phyloP scores from a whole-genome alignment of 2,797 vertebrate genomes.

The Salarias fasciatus region DNA sequence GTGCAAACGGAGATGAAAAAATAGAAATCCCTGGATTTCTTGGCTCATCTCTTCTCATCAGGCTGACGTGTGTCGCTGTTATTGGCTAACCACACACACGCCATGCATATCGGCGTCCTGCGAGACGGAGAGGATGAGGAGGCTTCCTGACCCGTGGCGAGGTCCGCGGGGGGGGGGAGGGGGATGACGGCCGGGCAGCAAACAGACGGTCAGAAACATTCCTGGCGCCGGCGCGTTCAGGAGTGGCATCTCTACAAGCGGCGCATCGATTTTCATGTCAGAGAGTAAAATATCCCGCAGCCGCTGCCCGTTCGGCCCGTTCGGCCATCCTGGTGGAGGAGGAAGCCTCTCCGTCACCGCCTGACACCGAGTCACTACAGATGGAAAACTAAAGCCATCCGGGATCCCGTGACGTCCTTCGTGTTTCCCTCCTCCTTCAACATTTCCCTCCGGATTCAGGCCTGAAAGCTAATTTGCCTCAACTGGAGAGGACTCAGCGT shows the following conservation, averaged over 20 bases:
- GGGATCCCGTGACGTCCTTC: neutral
- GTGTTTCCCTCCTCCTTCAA: neutral
- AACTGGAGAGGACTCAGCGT: neutral
- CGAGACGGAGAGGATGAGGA: constrained; percentile 3
- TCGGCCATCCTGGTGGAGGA: constrained; percentile 27
- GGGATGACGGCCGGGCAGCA: constrained; percentile 2
- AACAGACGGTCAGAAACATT: neutral
- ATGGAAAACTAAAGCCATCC: neutral
- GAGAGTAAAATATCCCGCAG: constrained; percentile 39
- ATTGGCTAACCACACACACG: too few species aligned
- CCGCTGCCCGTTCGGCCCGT: too few species aligned
- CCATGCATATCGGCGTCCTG: neutral
- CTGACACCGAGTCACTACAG: constrained; percentile 11
- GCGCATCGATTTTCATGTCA: constrained; percentile 57
- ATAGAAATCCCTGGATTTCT: neutral
- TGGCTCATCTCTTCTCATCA: neutral
- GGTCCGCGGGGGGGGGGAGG: constrained; percentile 1
- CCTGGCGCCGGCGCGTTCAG: constrained; percentile 15
- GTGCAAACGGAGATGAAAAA: too few species aligned
- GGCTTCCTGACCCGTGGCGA: neutral
- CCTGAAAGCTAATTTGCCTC: too few species aligned
- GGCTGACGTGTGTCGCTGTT: neutral
- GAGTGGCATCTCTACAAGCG: constrained; percentile 38
- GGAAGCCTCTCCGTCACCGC: constrained; percentile 15
- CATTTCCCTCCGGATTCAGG: too few species aligned